These are phyloP conservation scores for Mirza zaza DNA, from an alignment of 2,113 vertebrate genomes.

Conservation along the genomic window DNA sequence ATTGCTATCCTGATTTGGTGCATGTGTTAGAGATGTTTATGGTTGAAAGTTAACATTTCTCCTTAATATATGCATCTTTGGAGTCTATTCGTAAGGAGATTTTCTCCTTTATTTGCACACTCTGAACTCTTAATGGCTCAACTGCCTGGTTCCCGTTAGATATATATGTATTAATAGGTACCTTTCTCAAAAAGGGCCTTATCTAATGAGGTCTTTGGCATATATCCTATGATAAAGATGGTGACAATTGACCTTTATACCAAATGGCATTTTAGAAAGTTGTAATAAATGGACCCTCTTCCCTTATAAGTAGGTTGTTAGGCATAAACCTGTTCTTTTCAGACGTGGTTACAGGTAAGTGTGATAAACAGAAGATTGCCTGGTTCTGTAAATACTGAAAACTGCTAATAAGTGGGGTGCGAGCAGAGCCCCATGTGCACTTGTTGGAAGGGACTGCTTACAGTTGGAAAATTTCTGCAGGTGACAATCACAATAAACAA, in stretches of 20 bases:
- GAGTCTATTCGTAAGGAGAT: neutral
- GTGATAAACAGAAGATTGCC: neutral
- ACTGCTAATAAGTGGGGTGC: neutral
- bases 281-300: neutral
- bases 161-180: neutral
- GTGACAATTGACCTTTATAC: neutral
- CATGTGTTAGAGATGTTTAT: neutral
- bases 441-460: neutral
- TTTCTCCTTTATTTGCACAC: neutral
- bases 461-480: neutral
- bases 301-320: neutral
- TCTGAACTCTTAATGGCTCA: neutral
- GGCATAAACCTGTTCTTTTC: neutral
- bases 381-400: slow-evolving; percentile 1
- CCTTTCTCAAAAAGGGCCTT: neutral
- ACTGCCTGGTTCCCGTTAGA: neutral
- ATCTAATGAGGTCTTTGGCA: neutral
- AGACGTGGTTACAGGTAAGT: neutral
- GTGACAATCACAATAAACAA: neutral
- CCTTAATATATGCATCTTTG: neutral
- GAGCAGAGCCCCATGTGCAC: neutral
- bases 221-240: slow-evolving; percentile 3
- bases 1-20: neutral
- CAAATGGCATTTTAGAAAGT: slow-evolving; percentile 4
- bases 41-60: neutral